Percentiles rank a stretch among this genome's conserved stretches.
These are phyloP conservation scores for Limnephilus lunatus DNA, from an alignment of 2,888 invertebrate species.

Conservation along the genomic window DNA sequence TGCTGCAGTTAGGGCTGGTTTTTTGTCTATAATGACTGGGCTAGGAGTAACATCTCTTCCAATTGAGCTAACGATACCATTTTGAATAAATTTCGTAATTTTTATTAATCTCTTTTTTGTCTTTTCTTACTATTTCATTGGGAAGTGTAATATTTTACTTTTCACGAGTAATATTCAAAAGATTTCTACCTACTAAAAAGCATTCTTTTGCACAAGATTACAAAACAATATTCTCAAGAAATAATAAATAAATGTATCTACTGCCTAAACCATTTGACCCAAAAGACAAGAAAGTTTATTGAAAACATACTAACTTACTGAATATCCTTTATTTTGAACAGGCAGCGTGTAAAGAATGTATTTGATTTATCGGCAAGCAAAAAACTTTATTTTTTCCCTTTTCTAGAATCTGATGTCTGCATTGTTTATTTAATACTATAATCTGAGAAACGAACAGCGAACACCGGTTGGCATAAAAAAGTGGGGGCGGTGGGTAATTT, in stretches of 20 bases:
- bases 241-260: not conserved
- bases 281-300: not conserved
- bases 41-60: no score
- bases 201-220: not conserved
- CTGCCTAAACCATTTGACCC: not conserved
- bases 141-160: no score
- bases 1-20: no score
- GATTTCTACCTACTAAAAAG: not conserved
- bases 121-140: no score
- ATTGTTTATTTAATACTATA: slow-evolving; percentile 28
- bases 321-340: slow-evolving; percentile 30
- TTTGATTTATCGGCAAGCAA: slow-evolving; percentile 32
- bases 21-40: no score
- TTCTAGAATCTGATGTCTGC: slow-evolving; percentile 31
- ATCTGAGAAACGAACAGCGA: slow-evolving; percentile 12
- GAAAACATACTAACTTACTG: slow-evolving; percentile 12
- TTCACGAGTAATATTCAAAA: not conserved
- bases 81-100: no score
- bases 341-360: slow-evolving; percentile 25
- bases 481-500: slow-evolving; percentile 53
- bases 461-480: slow-evolving; percentile 47
- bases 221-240: not conserved
- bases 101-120: no score
- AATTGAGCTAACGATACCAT: no score
- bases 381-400: slow-evolving; percentile 8